Evolutionary conservation across 2,888 invertebrate genomes (phyloP), one percentile per base, ranked within the genome.

Genomic region (Drosophila helvetica): DNA sequence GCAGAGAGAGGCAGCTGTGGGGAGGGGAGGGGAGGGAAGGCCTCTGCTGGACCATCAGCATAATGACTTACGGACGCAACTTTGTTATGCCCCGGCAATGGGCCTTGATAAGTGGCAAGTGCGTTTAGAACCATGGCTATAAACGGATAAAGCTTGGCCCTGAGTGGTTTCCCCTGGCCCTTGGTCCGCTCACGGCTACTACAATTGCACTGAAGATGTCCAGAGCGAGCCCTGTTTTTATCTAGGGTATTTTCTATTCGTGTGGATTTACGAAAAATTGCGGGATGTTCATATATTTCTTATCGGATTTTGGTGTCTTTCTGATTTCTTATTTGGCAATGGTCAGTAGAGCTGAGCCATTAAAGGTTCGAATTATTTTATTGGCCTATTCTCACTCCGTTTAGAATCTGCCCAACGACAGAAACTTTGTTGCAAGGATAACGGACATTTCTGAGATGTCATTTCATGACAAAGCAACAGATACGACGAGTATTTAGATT

Each of bases 41-140:
- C 33, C 33, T 25, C 25, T 18, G 47, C 25, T 17, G 57, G 57
- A 58, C 67, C 66, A 66, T 68, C 66, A 57, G 57, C 57, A 51
- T 66, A 67, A 68, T 68, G 66, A 66, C 65, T 64, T 66, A 54
- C 65, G 67, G 56, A 56, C 65, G 51, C 67, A 67, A 65, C 66
- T 58, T 58, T 52, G 52, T 52, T 52, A 33, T 33, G 52, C 18
- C 52, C 68, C 68, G 68, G 59, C 59, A 18, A 69, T 55, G 64
- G 45, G 55, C 64, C 58, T 72, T 67, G 71, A 63, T 61, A 77
- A 81, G 77, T 81, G 81, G 79, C 56, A 82, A 82, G 85, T 82
- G 80, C 72, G 79, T 74, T 85, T 68, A 67, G 54, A 66, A 59
- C 58, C 71, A 45, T 53, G 61, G 73, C 63, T 56, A 67, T 79